Base-by-base conservation (phyloP, 2,113 vertebrate species). In the Upupa epops region DNA sequence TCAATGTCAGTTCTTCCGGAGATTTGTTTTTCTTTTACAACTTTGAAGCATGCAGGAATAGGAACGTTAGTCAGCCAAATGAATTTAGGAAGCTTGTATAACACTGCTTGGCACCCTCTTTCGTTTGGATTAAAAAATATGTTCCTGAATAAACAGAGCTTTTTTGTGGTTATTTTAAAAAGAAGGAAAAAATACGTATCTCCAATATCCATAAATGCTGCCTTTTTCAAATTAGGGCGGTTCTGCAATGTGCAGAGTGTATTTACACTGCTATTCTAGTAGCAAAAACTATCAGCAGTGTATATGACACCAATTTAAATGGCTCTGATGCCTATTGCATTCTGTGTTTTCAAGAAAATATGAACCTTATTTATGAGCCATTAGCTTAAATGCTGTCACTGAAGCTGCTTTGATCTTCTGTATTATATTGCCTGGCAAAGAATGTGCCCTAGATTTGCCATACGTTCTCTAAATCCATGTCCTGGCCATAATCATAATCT, bases 71-170 rank as follows among this genome's bases (percentile, higher is more conserved):
- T 90, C 91, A 95, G 75, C 87, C 87, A 93, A 86, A 95, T 95
- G 86, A 94, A 76, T 94, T 95, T 95, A 94, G 93, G 90, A 96
- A 96, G 83, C 92, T 95, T 96, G 94, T 97, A 55, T 96, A 96
- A 96, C 69, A 21, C 42, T 77, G 51, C 69, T 91, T 95, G 88
- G 93, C 94, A 94, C 31, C 19, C 17, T 87, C 54, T 83, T 80
- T 86, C n/a, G 0, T 75, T 86, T 91, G 71, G 70, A 92, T 89
- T 73, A 45, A 92, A 92, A 95, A 88, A 13, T 66, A 49, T 56
- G 32, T 63, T 83, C 59, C 54, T 83, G 52, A 73, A 88, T 90
- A 78, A 86, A 83, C 78, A 85, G 70, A 88, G 36, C 8, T 93
- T 91, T 91, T 82, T 88, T 32, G 28, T 86, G 46, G 45, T 69